Conservation (phyloP, 2,888 invertebrate genomes). For the Onthophagus sagittarius region DNA sequence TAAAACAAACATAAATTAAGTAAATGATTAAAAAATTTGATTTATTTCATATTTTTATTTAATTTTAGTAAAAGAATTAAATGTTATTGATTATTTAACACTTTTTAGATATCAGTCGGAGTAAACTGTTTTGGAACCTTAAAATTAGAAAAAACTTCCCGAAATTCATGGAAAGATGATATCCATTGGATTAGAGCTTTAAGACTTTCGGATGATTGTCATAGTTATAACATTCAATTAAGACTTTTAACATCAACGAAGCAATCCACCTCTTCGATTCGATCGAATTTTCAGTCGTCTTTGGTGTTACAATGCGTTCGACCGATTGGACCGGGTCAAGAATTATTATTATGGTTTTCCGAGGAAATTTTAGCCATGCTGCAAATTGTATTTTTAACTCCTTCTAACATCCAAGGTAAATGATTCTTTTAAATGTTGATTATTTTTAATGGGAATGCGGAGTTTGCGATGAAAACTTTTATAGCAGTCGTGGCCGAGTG, state of each 20-base stretch:
- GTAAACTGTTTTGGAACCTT: slow-evolving; percentile 35
- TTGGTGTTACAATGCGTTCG: slow-evolving; percentile 51
- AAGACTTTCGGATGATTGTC: slow-evolving; percentile 61
- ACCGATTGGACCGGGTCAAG: slow-evolving; percentile 59
- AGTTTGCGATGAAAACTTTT: neutral
- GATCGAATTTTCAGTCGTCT: slow-evolving; percentile 17
- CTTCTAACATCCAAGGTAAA: slow-evolving; percentile 75
- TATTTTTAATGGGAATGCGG: neutral
- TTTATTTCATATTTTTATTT: neutral
- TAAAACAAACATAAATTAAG: neutral
- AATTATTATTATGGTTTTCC: slow-evolving; percentile 79
- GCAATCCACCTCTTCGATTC: slow-evolving; percentile 18
- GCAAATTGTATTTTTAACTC: slow-evolving; percentile 75
- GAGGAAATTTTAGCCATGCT: slow-evolving; percentile 68
- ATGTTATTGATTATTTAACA: neutral
- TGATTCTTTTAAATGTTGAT: too few relatives aligned
- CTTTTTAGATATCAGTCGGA: slow-evolving; percentile 39
- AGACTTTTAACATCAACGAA: slow-evolving; percentile 36
- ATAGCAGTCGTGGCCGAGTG: slow-evolving; percentile 82
- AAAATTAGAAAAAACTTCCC: slow-evolving; percentile 39
- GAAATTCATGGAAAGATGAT: slow-evolving; percentile 36
- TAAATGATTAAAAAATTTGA: neutral
- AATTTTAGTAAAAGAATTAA: neutral
- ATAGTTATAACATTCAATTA: slow-evolving; percentile 59
- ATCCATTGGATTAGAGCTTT: slow-evolving; percentile 45